Base-by-base conservation (phyloP, 2,888 invertebrate genomes). In the Dynastes tityus region DNA sequence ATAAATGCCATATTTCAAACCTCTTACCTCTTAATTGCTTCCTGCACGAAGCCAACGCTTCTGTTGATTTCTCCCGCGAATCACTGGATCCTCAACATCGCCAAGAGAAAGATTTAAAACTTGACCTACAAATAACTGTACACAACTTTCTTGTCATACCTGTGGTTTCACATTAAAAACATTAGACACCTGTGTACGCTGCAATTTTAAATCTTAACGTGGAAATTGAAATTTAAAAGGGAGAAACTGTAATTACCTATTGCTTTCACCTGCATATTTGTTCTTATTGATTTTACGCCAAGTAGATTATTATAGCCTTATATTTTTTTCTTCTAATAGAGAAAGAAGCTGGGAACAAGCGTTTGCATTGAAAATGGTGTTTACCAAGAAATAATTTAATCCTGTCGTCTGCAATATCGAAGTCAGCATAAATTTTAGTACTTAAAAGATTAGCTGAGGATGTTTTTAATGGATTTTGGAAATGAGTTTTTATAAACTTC, bases 61-160 rank as follows among this genome's bases (percentile, higher is more conserved):
- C 45, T 58, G 61, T 61, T 73, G 73, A 73, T 73, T 74, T 63
- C 73, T 74, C 71, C 27, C 22, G 29, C 13, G 8, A 49, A 29
- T 16, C 29, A 51, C 49, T 22, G 68, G 45, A 74, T 61, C 61
- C 45, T 6, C 61, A 27, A 45, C 13, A 74, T 49, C 40, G 61
- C 61, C 73, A 49, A 74, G 61, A 74, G 73, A 61, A 74, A 74
- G 6, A 61, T 45, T 61, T 63, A 74, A 63, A 74, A 74, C 61
- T 63, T 74, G 73, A 74, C 73, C 73, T 74, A 74, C 61, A 74
- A 45, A 74, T 74, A 74, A 63, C 61, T 61, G 73, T 74, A 61
- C 61, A 63, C 61, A 74, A 71, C 73, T 74, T 74, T 74, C 73
- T 74, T 74, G 63, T 61, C 61, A 49, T 51, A 68, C 63, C 13